These are phyloP conservation scores for Sitta europaea DNA, from an alignment of 2,113 vertebrate genomes.

Conservation along the genomic window DNA sequence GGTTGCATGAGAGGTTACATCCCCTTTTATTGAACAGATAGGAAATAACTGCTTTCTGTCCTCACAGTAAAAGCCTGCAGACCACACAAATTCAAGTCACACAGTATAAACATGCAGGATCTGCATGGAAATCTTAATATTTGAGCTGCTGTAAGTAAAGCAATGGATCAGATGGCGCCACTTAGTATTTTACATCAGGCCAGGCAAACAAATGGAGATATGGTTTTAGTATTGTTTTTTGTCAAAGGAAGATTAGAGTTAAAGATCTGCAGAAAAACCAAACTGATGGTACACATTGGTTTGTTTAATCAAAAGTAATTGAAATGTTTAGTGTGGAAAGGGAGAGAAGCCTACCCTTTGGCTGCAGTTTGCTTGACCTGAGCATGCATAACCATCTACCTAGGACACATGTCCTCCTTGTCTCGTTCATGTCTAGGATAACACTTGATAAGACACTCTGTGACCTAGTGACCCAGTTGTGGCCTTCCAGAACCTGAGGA, in stretches of 20 bases:
- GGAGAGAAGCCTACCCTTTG: background rate
- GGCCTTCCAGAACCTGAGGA: background rate
- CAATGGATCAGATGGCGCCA: slow-evolving; percentile 17
- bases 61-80: background rate
- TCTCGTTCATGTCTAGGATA: background rate
- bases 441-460: background rate
- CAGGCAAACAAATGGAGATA: background rate
- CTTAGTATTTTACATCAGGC: background rate
- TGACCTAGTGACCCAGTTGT: background rate
- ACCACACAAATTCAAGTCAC: slow-evolving; percentile 59
- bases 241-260: background rate
- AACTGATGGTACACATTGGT: background rate
- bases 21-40: slow-evolving; percentile 4
- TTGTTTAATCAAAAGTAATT: slow-evolving; percentile 20
- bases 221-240: background rate
- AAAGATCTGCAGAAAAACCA: background rate
- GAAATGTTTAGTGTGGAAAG: background rate
- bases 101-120: slow-evolving; percentile 22
- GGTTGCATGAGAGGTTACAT: background rate
- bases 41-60: slow-evolving; percentile 1
- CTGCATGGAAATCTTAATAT: slow-evolving; percentile 1
- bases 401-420: background rate
- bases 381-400: background rate
- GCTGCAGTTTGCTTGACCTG: background rate
- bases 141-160: slow-evolving; percentile 27